Evolutionary conservation across 1,140 invertebrate species (phyloP).

Genomic region (Galleria mellonella): DNA sequence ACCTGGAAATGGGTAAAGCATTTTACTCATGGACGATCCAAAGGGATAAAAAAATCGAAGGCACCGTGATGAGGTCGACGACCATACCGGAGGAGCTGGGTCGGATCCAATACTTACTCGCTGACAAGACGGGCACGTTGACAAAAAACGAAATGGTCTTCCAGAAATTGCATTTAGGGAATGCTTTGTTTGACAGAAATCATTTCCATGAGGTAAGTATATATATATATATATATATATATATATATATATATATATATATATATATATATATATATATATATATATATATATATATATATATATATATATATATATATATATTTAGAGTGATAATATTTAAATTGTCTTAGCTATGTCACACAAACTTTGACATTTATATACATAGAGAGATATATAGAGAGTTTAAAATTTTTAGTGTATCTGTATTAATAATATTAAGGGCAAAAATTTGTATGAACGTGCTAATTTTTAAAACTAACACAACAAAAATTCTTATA

Average conservation of each 20-base stretch:
- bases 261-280: conserved; percentile 2
- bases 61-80: conserved; percentile 97
- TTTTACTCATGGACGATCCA: conserved; percentile 99
- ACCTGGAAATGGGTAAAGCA: conserved; percentile 98
- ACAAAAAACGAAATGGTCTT: conserved; percentile 99
- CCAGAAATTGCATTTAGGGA: conserved; percentile 94
- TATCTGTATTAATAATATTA: no score
- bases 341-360: no score
- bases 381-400: no score
- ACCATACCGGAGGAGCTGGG: conserved; percentile 99
- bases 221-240: no score
- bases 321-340: no score
- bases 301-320: no score
- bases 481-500: no score
- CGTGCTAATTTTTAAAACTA: no score
- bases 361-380: no score
- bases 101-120: conserved; percentile 94
- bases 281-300: no score
- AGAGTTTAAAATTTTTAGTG: no score
- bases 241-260: neutral
- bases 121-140: conserved; percentile 98
- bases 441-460: no score
- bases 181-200: conserved; percentile 89
- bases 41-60: conserved; percentile 92
- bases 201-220: conserved; percentile 89